These are phyloP conservation scores for Peromyscus leucopus DNA, from an alignment of 2,113 vertebrate species.

Conservation along the genomic window DNA sequence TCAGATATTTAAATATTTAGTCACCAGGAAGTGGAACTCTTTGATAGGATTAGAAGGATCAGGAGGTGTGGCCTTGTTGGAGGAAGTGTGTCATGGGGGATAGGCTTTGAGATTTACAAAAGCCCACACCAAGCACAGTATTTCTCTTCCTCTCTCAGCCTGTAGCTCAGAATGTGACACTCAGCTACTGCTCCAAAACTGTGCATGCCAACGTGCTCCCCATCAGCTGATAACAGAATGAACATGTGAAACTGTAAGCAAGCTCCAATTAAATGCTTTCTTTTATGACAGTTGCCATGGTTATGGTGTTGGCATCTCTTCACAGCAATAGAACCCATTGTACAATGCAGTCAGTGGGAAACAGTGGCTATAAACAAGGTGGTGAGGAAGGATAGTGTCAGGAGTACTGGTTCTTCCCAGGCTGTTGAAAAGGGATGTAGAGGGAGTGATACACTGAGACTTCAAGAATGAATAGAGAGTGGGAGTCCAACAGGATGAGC, in stretches of 20 bases:
- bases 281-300: background rate
- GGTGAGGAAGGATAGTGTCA: background rate
- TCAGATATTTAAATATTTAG: background rate
- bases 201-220: too few species aligned
- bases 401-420: background rate
- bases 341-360: background rate
- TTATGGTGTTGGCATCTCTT: background rate
- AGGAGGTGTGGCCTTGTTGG: background rate
- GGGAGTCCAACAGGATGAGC: background rate
- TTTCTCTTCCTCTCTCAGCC: background rate
- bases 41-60: background rate
- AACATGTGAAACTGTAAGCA: background rate
- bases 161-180: background rate
- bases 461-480: background rate
- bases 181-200: background rate
- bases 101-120: background rate
- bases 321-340: background rate
- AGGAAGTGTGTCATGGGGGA: background rate
- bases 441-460: background rate
- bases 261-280: background rate
- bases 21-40: background rate
- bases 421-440: background rate
- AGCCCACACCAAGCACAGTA: background rate
- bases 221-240: background rate
- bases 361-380: background rate